phyloP scores from a whole-genome alignment of 1,140 invertebrate species.

The Bombus impatiens region DNA sequence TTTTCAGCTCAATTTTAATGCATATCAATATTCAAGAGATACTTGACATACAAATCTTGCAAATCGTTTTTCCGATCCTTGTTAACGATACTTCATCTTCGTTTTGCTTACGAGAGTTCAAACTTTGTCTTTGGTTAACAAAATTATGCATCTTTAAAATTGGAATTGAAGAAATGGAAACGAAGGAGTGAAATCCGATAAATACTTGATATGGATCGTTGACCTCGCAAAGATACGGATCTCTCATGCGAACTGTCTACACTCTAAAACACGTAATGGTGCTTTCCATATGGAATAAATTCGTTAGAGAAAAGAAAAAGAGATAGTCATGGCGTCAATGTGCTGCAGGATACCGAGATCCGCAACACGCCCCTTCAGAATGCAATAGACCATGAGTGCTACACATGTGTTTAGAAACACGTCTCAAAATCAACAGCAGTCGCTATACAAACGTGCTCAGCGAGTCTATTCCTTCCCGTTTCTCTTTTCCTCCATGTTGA shows the following conservation, averaged over 20 bases:
- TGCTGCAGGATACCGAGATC: background rate
- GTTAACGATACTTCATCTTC: too few relatives aligned
- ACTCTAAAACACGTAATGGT: background rate
- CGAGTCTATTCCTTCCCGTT: background rate
- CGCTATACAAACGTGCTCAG: background rate
- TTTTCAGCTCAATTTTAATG: too few relatives aligned
- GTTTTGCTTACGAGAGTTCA: too few relatives aligned
- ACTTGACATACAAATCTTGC: too few relatives aligned
- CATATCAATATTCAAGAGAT: too few relatives aligned
- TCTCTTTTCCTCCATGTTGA: background rate
- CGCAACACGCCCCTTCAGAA: background rate
- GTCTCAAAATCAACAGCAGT: background rate
- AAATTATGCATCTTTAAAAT: too few relatives aligned
- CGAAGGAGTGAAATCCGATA: too few relatives aligned
- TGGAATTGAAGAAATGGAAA: too few relatives aligned
- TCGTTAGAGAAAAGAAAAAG: background rate
- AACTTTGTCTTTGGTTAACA: too few relatives aligned
- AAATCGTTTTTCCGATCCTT: too few relatives aligned
- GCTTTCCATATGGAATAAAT: slow-evolving; percentile 20
- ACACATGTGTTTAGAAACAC: background rate
- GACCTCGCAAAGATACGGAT: background rate
- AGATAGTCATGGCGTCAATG: background rate
- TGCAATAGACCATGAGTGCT: background rate
- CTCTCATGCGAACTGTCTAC: background rate
- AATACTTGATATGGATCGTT: too few relatives aligned